A percentile compares a stretch with the other conserved stretches of the same genome.
Evolutionary conservation across 2,113 vertebrate species (phyloP).

Genomic region (Pandion haliaetus): DNA sequence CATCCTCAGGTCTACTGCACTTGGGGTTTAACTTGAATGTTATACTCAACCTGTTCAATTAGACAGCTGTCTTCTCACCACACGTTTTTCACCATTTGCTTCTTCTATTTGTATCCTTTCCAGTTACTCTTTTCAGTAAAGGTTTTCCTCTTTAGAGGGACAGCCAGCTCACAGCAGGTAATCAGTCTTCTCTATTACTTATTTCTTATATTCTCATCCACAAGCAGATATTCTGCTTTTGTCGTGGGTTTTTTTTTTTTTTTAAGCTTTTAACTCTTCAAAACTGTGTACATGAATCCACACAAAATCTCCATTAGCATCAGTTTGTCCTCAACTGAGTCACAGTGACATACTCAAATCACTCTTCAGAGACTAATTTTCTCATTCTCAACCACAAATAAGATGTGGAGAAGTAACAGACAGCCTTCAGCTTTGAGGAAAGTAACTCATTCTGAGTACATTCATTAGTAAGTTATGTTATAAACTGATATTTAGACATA

Average conservation of each 20-base stretch:
- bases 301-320: neutral
- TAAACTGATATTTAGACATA: neutral
- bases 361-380: neutral
- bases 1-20: neutral
- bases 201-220: neutral
- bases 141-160: neutral
- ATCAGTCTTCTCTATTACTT: neutral
- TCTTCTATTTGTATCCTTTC: neutral
- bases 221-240: neutral
- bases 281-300: neutral
- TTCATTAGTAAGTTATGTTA: neutral
- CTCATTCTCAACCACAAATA: neutral
- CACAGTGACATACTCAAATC: neutral
- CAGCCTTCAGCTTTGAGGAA: neutral
- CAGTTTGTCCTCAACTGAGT: neutral
- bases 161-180: neutral
- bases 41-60: neutral
- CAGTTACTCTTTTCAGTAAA: neutral
- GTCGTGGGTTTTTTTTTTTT: accelerated
- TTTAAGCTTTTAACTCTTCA: neutral
- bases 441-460: neutral
- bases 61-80: neutral
- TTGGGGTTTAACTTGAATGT: neutral
- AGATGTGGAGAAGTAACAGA: neutral
- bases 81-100: neutral